Evolutionary conservation across 2,113 vertebrate species (phyloP).

Genomic region (Orthonyx spaldingii): DNA sequence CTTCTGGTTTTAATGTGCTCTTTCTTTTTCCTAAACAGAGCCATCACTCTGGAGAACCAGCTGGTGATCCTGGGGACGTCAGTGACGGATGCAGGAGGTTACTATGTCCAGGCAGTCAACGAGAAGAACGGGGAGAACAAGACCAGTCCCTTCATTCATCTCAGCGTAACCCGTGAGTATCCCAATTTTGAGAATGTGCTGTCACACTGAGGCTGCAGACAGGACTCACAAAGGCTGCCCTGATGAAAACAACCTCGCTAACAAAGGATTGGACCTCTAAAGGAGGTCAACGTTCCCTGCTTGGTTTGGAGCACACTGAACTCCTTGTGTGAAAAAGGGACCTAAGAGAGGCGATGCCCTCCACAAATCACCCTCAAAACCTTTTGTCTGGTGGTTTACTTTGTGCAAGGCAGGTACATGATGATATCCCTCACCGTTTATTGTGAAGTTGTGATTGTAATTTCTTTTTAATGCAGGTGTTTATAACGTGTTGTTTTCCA

Average conservation of each 20-base stretch:
- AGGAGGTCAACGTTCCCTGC: neutral
- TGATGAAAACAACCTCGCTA: neutral
- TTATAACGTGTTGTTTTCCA: constrained; percentile 40
- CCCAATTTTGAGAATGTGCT: neutral
- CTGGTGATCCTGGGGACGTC: constrained; percentile 83
- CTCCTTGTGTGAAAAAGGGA: neutral
- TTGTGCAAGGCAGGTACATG: neutral
- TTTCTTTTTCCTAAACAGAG: constrained; percentile 68
- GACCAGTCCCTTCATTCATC: constrained; percentile 78
- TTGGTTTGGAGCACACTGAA: neutral
- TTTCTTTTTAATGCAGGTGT: constrained; percentile 37
- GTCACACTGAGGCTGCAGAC: neutral
- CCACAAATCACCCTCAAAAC: neutral
- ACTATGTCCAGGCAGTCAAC: constrained; percentile 87
- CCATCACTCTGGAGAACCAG: constrained; percentile 86
- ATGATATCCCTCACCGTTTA: constrained; percentile 2
- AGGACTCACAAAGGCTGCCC: neutral
- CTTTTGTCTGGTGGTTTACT: neutral
- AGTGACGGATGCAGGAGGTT: constrained; percentile 74
- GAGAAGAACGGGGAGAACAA: constrained; percentile 87
- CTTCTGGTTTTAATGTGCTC: neutral
- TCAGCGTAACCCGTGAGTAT: constrained; percentile 80
- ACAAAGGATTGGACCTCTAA: neutral
- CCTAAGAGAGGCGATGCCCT: neutral
- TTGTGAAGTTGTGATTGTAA: constrained; percentile 18